phyloP scores from a whole-genome alignment of 1,140 invertebrate genomes.

The Drepana arcuata region DNA sequence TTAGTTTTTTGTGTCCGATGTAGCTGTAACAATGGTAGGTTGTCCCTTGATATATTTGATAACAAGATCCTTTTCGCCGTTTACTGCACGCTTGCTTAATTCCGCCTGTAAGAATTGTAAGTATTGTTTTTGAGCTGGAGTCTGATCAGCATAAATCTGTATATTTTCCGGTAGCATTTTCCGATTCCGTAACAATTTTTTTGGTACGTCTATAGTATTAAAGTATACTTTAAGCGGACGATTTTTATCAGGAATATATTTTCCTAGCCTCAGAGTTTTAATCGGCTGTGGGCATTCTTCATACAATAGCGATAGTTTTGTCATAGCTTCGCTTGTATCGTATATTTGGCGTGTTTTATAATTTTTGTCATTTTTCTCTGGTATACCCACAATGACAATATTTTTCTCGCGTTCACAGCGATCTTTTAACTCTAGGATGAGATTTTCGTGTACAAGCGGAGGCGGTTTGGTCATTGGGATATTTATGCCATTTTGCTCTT shows the following conservation, averaged over 20 bases:
- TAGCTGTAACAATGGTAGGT: conserved; percentile 1
- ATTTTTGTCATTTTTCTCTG: neutral
- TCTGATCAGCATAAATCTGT: conserved; percentile 6
- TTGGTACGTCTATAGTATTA: neutral
- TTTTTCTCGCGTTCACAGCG: too few species aligned
- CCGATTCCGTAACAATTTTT: conserved; percentile 2
- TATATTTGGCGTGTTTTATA: neutral
- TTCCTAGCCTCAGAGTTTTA: conserved; percentile 2
- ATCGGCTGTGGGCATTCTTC: conserved; percentile 1
- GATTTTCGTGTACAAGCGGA: too few species aligned
- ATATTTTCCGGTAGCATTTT: neutral
- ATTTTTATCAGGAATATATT: neutral
- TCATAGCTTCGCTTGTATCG: neutral
- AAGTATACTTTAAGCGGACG: conserved; percentile 1
- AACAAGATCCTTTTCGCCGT: conserved; percentile 6
- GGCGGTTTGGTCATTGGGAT: too few species aligned
- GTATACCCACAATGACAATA: conserved; percentile 2
- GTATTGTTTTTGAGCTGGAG: conserved; percentile 3
- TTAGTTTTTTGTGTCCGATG: conserved; percentile 2
- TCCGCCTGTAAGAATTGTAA: conserved; percentile 3
- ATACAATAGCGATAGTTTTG: neutral
- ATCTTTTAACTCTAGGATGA: too few species aligned
- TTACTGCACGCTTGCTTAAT: neutral
- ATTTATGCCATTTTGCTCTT: too few species aligned
- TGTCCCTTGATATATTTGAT: conserved; percentile 10